Evolutionary conservation across 2,888 invertebrate genomes (phyloP), one percentile per base, ranked within the genome.

Genomic region (Lithosia quadra): DNA sequence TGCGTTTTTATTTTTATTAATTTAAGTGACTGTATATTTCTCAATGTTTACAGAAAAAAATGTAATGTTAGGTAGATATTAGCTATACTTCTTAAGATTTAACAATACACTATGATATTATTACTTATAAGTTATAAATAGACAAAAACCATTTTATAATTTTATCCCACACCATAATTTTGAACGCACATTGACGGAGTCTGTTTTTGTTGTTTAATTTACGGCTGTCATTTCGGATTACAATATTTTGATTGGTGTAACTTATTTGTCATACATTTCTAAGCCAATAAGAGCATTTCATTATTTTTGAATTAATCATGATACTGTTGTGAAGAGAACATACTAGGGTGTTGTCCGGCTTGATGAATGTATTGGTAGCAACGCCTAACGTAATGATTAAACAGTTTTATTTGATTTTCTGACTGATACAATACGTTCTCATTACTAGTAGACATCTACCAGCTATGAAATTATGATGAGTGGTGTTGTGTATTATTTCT

Each of bases 391-490:
- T 93, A 94, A 93, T 93, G 94, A 94, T 94, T 89, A 93, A 94
- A 93, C 93, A 91, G 84, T 87, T 89, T 87, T 86, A 81, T 85
- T 83, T 83, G 74, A 84, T 86, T 88, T 90, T 87, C 73, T 90
- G 86, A 91, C 85, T 90, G 86, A 79, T 84, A 82, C 65, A 72
- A 72, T 78, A 73, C 72, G 77, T 79, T 84, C 66, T 7, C 69
- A 72, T 10, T 71, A 68, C 53, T 71, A 74, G 64, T 74, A 69
- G 69, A 66, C 69, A 67, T 76, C 68, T 76, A 75, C 74, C 77
- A 89, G 90, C 71, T 86, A 95, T 95, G 94, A 93, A 88, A 93
- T 93, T 93, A 95, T 92, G 92, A 95, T 95, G 94, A 93, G 88
- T 86, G 85, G 80, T 86, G 87, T 87, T 77, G 81, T 89, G 81